Evolutionary conservation across 2,113 vertebrate species (phyloP), one percentile per base, ranked within the genome.

Genomic region (Elgaria multicarinata): DNA sequence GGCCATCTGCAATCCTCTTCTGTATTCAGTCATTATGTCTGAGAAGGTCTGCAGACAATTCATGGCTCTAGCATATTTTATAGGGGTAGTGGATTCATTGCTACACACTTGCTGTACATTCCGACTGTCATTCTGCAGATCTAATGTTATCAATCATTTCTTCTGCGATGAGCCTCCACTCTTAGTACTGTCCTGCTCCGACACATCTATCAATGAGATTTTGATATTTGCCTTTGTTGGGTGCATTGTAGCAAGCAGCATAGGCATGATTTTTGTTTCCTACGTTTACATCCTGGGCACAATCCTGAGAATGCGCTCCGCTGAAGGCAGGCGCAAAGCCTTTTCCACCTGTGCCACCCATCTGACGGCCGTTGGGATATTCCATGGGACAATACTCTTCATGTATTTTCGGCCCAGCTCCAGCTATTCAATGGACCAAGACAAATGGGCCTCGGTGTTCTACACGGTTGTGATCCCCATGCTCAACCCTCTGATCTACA

Each of bases 161-260:
- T 96, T 96, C 89, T 96, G 95, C 42, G 94, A 96, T 33, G 79
- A 95, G 4, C 95, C 93, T 26, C 90, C 94, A 0, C 74, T 95
- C n/a, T 78, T 96, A 1, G 91, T 94, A 67, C 89, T 96, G 4
- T 93, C 95, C 0, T 96, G 95, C 39, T 94, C 95, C 55, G 94
- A 96, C 44, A 95, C 89, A 2, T 94, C 88, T 75, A 69, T 83
- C 66, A 96, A 94, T 53, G 92, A 95, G 42, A 1, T 96, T 3
- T 2, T 96, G 80, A 85, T 95, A 24, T 92, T 95, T 33, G 58
- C 90, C 31, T 95, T 95, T 67, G 90, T 83, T 6, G 89, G 90
- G 1, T 1, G 92, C 50, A 92, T 96, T 50, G 87, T 82, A 5
- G 44, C 92, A 58, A 39, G 90, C 55, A 95, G 93, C 0, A 90